Conservation (phyloP, 1,140 invertebrate genomes). For the Acromyrmex echinatior region DNA sequence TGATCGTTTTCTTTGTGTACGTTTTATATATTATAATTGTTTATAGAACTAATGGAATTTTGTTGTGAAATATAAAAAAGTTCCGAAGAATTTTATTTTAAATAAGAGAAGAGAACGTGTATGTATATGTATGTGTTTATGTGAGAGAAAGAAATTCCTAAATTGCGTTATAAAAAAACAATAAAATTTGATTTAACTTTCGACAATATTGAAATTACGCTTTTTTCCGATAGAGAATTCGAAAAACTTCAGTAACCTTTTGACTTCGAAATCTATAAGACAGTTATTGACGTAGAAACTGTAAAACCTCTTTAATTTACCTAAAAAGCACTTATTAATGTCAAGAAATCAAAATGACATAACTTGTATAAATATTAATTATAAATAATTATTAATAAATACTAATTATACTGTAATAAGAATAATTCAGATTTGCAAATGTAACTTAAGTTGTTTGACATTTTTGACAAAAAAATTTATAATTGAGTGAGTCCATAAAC, state of each 20-base stretch:
- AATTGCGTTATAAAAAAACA: slow-evolving; percentile 1
- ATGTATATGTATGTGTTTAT: neutral
- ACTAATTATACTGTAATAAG: no score
- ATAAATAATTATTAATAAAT: no score
- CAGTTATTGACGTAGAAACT: no score
- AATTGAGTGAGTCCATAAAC: no score
- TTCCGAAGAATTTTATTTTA: neutral
- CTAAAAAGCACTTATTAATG: no score
- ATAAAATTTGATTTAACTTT: slow-evolving; percentile 43
- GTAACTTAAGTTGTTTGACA: no score
- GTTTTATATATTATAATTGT: neutral
- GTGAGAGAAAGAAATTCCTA: neutral
- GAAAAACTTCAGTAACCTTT: neutral
- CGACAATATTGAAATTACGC: slow-evolving; percentile 32
- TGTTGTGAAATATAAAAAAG: neutral
- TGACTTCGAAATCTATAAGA: no score
- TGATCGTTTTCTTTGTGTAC: neutral
- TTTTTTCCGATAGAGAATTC: slow-evolving; percentile 13
- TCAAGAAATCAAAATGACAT: no score
- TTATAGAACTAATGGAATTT: neutral
- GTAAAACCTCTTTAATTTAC: no score
- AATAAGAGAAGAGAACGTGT: neutral
- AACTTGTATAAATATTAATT: no score
- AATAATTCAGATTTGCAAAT: no score
- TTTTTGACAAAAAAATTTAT: no score